Base-by-base conservation (phyloP, 1,140 invertebrate genomes). In the Eriocheir sinensis region DNA sequence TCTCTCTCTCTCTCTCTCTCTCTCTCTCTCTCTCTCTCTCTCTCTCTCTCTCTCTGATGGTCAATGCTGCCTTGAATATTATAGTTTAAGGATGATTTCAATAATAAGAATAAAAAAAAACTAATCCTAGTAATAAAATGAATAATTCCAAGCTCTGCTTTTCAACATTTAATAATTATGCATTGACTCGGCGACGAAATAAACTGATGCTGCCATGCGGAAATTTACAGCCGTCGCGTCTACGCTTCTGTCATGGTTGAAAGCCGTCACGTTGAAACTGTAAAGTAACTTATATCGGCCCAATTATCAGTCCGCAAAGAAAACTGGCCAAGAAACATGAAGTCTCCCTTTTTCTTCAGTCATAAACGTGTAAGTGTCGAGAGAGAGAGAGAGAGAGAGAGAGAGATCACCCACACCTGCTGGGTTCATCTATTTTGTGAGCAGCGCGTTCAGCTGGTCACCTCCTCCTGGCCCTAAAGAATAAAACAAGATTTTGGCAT, bases 1-100 rank as follows among this genome's bases (percentile, higher is more conserved):
- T 48, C 85, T 36, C 34, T 60, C 30, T 53, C n/a, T 60, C 89
- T 41, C 53, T 34, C 48, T 72, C 48, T 91, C 48, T 79, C 44
- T 91, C n/a, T 60, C 41, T 89, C 88, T 27, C 40, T 48, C 6
- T 44, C 41, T 9, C 36, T 27, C 41, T 44, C 88, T 48, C 41
- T 44, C 36, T 91, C 53, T 0, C 0, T 79, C n/a, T 91, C 30
- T 53, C 89, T 48, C 44, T 48, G 44, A 48, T 15, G 44, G 4
- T n/a, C 17, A 4, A n/a, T n/a, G 60, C 27, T 72, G 60, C 60
- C n/a, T n/a, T n/a, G n/a, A n/a, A 72, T n/a, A 21, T n/a, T n/a
- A n/a, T n/a, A 21, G 60, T 72, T 72, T n/a, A n/a, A n/a, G 21
- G 27, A 12, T 72, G 12, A n/a, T n/a, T 1, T 72, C 27, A 21